These are phyloP conservation scores for Eulemur albifrons DNA, from an alignment of 2,797 vertebrate species.

Conservation along the genomic window DNA sequence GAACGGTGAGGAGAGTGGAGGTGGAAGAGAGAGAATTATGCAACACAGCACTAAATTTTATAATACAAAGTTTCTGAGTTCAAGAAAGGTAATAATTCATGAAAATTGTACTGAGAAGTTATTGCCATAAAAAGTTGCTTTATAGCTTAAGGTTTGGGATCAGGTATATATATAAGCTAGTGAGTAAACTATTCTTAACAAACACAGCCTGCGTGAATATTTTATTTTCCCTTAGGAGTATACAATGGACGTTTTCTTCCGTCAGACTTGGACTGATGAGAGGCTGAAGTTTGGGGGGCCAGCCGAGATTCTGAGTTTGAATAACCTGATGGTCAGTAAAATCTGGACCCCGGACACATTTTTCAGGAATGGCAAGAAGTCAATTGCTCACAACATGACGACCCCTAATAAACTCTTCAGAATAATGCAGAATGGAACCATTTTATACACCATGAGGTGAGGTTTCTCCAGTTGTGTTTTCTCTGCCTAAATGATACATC, in stretches of 20 bases:
- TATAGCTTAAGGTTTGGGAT: constrained; percentile 72
- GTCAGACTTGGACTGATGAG: constrained; percentile 97
- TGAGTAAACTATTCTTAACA: constrained; percentile 43
- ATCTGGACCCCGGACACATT: constrained; percentile 99
- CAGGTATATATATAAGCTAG: constrained; percentile 39
- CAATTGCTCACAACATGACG: constrained; percentile 98
- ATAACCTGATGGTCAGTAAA: constrained; percentile 98
- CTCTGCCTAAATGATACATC: neutral
- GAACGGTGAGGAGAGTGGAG: neutral
- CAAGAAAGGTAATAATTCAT: neutral
- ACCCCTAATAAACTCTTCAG: constrained; percentile 98
- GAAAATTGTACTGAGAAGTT: neutral
- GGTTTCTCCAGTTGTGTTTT: neutral
- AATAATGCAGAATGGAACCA: constrained; percentile 99
- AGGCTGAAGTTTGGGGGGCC: constrained; percentile 94
- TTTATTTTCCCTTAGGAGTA: constrained; percentile 90
- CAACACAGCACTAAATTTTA: neutral
- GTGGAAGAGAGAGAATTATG: neutral
- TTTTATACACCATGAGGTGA: constrained; percentile 98
- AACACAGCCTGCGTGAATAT: neutral
- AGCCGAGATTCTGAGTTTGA: constrained; percentile 94
- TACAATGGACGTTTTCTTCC: constrained; percentile 99
- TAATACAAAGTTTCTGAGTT: neutral
- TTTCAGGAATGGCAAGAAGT: constrained; percentile 98
- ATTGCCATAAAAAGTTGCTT: constrained; percentile 1